Conservation (phyloP, 2,888 invertebrate species). For the Lithophane semibrunnea region DNA sequence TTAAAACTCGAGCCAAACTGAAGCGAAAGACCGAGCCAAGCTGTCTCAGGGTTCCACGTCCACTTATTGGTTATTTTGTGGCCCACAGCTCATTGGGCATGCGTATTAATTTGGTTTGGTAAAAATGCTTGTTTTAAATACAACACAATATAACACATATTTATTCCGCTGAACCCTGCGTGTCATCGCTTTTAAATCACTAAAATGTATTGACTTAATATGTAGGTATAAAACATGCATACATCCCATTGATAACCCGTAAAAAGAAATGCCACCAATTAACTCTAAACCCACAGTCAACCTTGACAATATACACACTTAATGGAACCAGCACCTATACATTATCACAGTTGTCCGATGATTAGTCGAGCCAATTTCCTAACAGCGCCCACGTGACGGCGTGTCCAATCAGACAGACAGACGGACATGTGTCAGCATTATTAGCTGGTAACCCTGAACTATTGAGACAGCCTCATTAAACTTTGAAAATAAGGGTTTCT, state of each 20-base stretch:
- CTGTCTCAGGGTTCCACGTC: too few species aligned
- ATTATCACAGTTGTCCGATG: constrained; percentile 23
- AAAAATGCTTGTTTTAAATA: too few species aligned
- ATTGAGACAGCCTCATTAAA: constrained; percentile 63
- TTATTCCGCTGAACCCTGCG: too few species aligned
- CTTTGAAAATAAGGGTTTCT: constrained; percentile 36
- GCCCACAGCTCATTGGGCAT: too few species aligned
- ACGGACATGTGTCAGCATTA: constrained; percentile 65
- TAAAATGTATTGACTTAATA: background rate
- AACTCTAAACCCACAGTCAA: constrained; percentile 1
- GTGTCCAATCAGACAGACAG: constrained; percentile 66
- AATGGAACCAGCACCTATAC: constrained; percentile 13
- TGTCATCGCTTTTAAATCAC: background rate
- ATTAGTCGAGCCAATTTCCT: constrained; percentile 36
- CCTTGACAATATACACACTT: constrained; percentile 32
- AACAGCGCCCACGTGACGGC: constrained; percentile 51
- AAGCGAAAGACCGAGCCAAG: too few species aligned
- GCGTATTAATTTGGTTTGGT: too few species aligned
- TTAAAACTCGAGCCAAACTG: background rate
- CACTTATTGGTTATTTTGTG: too few species aligned
- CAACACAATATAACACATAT: too few species aligned
- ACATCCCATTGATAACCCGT: background rate
- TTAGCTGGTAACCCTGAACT: constrained; percentile 71
- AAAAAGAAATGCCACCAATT: constrained; percentile 17
- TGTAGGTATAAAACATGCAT: background rate